These are phyloP conservation scores for Papilio machaon DNA, from an alignment of 1,140 invertebrate species.

Conservation along the genomic window DNA sequence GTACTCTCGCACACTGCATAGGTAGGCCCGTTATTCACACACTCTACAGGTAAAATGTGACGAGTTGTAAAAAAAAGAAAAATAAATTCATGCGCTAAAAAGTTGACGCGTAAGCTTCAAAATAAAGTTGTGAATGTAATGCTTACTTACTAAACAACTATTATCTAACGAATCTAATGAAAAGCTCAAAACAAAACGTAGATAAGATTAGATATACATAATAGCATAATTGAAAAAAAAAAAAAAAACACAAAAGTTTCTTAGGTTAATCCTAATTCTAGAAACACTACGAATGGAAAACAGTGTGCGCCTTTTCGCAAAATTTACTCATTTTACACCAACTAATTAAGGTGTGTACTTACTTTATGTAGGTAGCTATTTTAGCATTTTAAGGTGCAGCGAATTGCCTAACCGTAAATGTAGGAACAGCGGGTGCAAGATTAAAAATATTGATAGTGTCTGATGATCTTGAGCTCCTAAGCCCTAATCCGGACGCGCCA, in stretches of 20 bases:
- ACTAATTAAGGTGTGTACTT: neutral
- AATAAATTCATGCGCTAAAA: constrained; percentile 46
- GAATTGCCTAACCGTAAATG: neutral
- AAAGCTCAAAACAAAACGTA: neutral
- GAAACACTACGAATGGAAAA: neutral
- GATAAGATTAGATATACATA: neutral
- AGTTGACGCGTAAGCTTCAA: neutral
- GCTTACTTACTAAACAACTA: neutral
- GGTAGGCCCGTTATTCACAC: constrained; percentile 78
- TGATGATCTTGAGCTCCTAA: neutral
- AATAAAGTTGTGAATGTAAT: constrained; percentile 20
- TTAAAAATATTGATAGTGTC: neutral
- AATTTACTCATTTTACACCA: neutral
- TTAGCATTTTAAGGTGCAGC: neutral
- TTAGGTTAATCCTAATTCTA: neutral
- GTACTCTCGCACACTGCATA: constrained; percentile 53
- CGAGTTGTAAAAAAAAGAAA: constrained; percentile 58
- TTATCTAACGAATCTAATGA: constrained; percentile 9
- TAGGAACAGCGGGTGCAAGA: neutral
- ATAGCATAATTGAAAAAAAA: neutral
- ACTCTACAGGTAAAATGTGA: constrained; percentile 69
- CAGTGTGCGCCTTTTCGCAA: neutral
- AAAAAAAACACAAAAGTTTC: neutral
- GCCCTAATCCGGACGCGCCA: neutral
- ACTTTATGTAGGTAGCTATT: neutral